Base-by-base conservation (phyloP, 2,113 vertebrate genomes). In the Chaetodon trifascialis region DNA sequence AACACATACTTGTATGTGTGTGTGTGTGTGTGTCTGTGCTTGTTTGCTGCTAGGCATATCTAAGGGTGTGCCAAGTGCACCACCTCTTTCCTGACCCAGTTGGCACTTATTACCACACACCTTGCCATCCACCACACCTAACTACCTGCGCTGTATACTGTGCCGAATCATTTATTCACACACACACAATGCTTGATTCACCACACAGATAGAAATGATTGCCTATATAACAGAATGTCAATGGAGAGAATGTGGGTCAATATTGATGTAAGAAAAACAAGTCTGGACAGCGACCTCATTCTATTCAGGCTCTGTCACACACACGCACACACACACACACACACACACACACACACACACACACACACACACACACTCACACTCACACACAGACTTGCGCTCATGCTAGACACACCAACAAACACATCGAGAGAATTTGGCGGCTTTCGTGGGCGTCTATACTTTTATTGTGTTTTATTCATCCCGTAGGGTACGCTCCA, bases 11-110 rank as follows among this genome's bases (percentile, higher is more conserved):
- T 38, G n/a, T 55, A 7, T 25, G 14, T 42, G 7, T 51, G 11
- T 38, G 5, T 49, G 54, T 70, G 58, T 59, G 42, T 47, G 38
- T 1, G 23, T 12, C 6, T 34, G 2, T 1, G 0, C 40, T 4
- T 55, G 63, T 56, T 71, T 72, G 36, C 34, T 56, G 30, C 59
- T 44, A 54, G 17, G 51, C 17, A 42, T 52, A 44, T 68, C 49
- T 71, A 14, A 56, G 56, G 76, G 80, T 60, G 84, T 87, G 85
- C 16, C 63, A 72, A 77, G 58, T 55, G 56, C 64, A 25, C 70
- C 78, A 17, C 76, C 90, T 82, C 46, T 84, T 76, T 69, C 44
- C 54, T 92, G 92, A 91, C 92, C 87, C 36, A 93, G 62, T 94
- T 93, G 84, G 84, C 88, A 84, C 7, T 0, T 64, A 51, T 42